Evolutionary conservation across 2,113 vertebrate species (phyloP).

Genomic region (Agapornis roseicollis): DNA sequence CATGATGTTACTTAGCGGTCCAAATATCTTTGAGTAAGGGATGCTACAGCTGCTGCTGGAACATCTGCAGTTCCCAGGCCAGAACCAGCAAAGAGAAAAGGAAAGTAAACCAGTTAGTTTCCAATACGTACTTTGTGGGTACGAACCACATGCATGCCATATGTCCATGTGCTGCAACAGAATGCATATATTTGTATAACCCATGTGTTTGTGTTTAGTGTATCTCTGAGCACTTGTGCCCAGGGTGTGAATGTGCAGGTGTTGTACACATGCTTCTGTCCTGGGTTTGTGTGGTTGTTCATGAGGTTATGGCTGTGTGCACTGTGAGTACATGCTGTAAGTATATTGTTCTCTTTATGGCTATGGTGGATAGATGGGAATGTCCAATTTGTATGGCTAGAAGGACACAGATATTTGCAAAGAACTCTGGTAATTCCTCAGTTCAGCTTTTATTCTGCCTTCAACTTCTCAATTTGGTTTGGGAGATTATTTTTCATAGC

Average conservation of each 20-base stretch:
- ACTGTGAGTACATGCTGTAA: background rate
- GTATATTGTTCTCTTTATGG: background rate
- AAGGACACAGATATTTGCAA: background rate
- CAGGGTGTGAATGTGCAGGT: background rate
- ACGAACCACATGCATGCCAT: background rate
- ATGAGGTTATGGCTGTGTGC: background rate
- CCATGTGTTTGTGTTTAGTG: background rate
- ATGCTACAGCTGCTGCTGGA: background rate
- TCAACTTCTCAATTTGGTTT: background rate
- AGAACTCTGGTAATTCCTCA: background rate
- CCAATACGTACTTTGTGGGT: background rate
- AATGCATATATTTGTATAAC: background rate
- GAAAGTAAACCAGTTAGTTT: background rate
- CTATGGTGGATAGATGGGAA: background rate
- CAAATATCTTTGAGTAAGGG: background rate
- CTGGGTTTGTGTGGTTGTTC: fast-evolving
- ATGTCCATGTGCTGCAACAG: background rate
- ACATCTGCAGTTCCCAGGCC: background rate
- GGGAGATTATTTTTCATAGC: background rate
- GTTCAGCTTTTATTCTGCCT: background rate
- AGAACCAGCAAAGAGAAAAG: background rate
- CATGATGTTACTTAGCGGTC: background rate
- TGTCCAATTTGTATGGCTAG: background rate
- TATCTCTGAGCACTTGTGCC: background rate
- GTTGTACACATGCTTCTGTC: fast-evolving